Base-by-base conservation (phyloP, 2,888 invertebrate genomes). In the Sphaeridia pumilis region DNA sequence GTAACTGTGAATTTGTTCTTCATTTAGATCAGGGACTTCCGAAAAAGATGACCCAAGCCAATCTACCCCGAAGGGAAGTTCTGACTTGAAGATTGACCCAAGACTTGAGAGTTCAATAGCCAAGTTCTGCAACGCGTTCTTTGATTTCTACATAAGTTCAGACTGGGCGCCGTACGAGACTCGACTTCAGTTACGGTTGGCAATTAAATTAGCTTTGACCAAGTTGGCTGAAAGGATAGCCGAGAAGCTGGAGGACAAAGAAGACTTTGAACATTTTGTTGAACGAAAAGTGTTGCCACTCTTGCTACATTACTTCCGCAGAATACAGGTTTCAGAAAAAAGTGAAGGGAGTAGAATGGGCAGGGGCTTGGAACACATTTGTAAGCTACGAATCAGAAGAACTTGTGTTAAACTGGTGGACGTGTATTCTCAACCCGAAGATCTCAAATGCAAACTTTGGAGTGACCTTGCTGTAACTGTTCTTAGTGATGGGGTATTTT, bases 141-240 rank as follows among this genome's bases (percentile, higher is more conserved):
- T 64, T 36, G 52, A 60, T 28, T 58, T 54, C 36, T 64, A 61
- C 45, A 56, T 64, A 3, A 56, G 54, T 44, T 43, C 58, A 1
- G 26, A 43, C 2, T 64, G 64, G 64, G 62, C 62, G 14, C 64
- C 64, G 1, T 61, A 59, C 26, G 61, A 62, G 42, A 61, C 62
- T 1, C 45, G 64, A 24, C 54, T 52, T 17, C 59, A 61, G 38
- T 46, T 64, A 10, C 56, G 51, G 38, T 27, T 59, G 14, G 49
- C 57, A 5, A 57, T 61, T 12, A 58, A 57, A 49, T 56, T 56
- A 46, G 42, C 61, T 20, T 49, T 62, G 12, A 59, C 59, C 2
- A 43, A 25, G 14, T 57, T 62, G 4, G 59, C 31, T 1, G 58
- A 62, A 34, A 35, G 35, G 22, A 45, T 59, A 3, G 31, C 54